These are phyloP conservation scores for Acanthacorydalis orientalis DNA, from an alignment of 2,888 invertebrate genomes.

Conservation along the genomic window DNA sequence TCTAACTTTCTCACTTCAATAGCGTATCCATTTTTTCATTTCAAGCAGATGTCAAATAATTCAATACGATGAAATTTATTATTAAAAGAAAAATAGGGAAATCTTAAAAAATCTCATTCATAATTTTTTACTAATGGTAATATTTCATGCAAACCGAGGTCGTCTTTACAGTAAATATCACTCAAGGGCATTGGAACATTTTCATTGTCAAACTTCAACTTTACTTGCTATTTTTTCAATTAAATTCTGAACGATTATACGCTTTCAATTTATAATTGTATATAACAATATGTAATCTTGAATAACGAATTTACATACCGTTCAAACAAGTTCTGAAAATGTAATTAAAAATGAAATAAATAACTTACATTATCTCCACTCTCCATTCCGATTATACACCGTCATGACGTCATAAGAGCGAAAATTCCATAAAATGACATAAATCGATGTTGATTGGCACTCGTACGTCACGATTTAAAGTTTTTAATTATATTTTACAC, in stretches of 20 bases:
- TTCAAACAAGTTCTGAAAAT: background rate
- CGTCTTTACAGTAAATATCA: background rate
- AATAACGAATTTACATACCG: background rate
- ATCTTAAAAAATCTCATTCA: background rate
- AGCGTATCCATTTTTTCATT: background rate
- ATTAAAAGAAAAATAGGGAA: too few relatives aligned
- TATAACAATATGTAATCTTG: background rate
- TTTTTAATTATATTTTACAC: background rate
- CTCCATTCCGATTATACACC: conserved; percentile 3
- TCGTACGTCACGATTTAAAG: background rate
- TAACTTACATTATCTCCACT: conserved; percentile 4
- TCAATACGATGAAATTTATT: background rate
- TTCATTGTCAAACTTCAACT: conserved; percentile 2
- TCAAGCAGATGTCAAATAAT: background rate
- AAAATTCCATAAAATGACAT: background rate
- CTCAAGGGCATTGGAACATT: conserved; percentile 3
- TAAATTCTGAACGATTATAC: conserved; percentile 2
- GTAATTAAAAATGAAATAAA: conserved; percentile 1
- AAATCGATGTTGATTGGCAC: background rate
- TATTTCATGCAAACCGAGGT: background rate
- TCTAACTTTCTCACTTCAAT: conserved; percentile 18
- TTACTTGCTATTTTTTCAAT: conserved; percentile 1
- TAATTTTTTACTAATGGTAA: background rate
- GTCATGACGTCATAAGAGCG: conserved; percentile 3
- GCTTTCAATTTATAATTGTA: background rate